A percentile compares a stretch with the other conserved stretches of the same genome.
phyloP scores from a whole-genome alignment of 2,113 vertebrate species.

The Apaloderma vittatum region DNA sequence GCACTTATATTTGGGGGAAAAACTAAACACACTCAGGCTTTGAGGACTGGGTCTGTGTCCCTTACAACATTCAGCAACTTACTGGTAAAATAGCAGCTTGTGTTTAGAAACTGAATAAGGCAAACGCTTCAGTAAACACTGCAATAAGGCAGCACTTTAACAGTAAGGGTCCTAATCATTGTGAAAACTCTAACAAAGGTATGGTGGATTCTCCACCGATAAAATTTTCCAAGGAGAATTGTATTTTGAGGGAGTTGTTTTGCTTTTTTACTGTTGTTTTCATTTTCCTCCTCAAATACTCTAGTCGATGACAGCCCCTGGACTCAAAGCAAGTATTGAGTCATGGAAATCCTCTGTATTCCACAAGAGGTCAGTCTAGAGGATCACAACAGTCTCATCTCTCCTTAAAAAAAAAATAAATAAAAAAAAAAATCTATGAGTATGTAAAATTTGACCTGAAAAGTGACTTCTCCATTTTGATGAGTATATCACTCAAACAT shows the following conservation, averaged over 20 bases:
- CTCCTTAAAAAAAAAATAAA: background rate
- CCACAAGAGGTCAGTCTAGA: background rate
- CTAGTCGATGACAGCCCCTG: background rate
- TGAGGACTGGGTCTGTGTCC: background rate
- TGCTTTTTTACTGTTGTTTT: background rate
- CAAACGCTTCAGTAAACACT: too few relatives aligned
- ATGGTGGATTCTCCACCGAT: background rate
- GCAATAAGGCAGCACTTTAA: background rate
- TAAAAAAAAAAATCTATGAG: background rate
- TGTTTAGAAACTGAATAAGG: background rate
- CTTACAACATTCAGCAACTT: background rate
- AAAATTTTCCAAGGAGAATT: background rate
- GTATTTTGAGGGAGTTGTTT: background rate
- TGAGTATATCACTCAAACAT: background rate
- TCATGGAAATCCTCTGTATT: background rate
- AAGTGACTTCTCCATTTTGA: background rate
- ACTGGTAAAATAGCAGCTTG: background rate
- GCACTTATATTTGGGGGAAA: background rate
- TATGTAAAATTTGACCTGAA: background rate
- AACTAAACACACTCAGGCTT: fast-evolving
- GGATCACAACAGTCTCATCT: background rate
- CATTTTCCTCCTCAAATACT: background rate
- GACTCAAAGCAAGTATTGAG: background rate
- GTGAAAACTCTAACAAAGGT: background rate
- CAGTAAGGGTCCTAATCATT: background rate